A percentile compares a stretch with the other conserved stretches of the same genome.
phyloP scores from a whole-genome alignment of 2,888 invertebrate species.

The Conchocele bisecta region DNA sequence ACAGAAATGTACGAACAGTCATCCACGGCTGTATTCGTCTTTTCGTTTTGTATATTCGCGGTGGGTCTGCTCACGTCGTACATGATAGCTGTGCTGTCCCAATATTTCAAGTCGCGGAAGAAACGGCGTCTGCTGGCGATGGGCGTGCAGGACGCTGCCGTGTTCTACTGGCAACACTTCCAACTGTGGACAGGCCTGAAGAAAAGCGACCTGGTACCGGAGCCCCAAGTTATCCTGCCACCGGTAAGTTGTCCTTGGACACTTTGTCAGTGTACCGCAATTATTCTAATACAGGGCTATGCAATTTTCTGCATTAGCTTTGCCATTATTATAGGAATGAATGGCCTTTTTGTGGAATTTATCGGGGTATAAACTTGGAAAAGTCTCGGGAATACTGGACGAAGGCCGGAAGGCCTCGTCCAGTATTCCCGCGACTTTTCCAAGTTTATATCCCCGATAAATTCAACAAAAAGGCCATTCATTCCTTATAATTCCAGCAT shows the following conservation, averaged over 20 bases:
- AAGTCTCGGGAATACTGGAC: too few relatives aligned
- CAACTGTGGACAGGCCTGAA: slow-evolving; percentile 66
- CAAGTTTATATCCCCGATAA: too few relatives aligned
- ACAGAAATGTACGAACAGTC: slow-evolving; percentile 34
- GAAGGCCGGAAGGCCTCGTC: too few relatives aligned
- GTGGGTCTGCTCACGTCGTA: slow-evolving; percentile 76
- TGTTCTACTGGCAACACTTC: slow-evolving; percentile 72
- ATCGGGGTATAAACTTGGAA: too few relatives aligned
- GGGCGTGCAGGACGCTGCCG: slow-evolving; percentile 67
- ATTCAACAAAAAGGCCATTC: too few relatives aligned
- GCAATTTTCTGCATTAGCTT: too few relatives aligned
- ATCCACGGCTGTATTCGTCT: slow-evolving; percentile 55
- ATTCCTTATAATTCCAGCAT: too few relatives aligned
- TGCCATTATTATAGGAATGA: too few relatives aligned
- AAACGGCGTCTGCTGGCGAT: slow-evolving; percentile 70
- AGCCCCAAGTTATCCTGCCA: slow-evolving; percentile 75
- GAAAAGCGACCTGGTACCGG: slow-evolving; percentile 53
- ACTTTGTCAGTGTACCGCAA: too few relatives aligned
- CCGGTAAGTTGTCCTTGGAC: slow-evolving; percentile 78
- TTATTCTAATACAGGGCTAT: too few relatives aligned
- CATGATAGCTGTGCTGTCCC: slow-evolving; percentile 76
- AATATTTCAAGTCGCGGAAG: slow-evolving; percentile 71
- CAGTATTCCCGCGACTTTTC: too few relatives aligned
- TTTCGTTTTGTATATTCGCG: slow-evolving; percentile 71
- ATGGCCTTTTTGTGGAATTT: too few relatives aligned